Conservation (phyloP, 2,888 invertebrate species). For the Spisula subtruncata region DNA sequence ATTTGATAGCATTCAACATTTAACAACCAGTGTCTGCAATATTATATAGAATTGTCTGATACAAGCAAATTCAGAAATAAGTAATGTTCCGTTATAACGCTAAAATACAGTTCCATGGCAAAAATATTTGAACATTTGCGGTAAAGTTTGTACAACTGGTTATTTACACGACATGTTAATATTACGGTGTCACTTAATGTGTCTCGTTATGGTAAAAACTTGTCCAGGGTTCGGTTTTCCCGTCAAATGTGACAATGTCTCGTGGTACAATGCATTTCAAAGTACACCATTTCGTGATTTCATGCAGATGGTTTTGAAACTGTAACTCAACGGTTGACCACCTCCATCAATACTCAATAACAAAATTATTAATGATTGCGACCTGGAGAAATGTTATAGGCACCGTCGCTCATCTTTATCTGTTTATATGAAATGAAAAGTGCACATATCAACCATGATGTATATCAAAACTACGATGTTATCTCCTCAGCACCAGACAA, state of each 20-base stretch:
- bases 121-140: not conserved
- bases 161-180: not conserved
- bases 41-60: not conserved
- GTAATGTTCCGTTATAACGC: not conserved
- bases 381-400: too few species aligned
- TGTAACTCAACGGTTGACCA: too few species aligned
- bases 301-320: too few species aligned
- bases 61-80: not conserved
- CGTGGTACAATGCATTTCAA: not conserved
- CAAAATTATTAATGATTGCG: too few species aligned
- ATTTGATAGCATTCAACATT: not conserved
- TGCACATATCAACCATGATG: too few species aligned
- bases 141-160: not conserved
- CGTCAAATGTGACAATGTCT: not conserved
- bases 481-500: too few species aligned
- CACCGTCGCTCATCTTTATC: too few species aligned
- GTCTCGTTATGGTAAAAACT: not conserved
- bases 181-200: not conserved
- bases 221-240: not conserved
- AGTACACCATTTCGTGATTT: too few species aligned
- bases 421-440: too few species aligned
- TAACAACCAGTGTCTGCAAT: not conserved
- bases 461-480: too few species aligned
- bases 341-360: too few species aligned
- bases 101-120: constrained; percentile 3